Evolutionary conservation across 2,113 vertebrate species (phyloP).

Genomic region (Corythoichthys haematopterus): DNA sequence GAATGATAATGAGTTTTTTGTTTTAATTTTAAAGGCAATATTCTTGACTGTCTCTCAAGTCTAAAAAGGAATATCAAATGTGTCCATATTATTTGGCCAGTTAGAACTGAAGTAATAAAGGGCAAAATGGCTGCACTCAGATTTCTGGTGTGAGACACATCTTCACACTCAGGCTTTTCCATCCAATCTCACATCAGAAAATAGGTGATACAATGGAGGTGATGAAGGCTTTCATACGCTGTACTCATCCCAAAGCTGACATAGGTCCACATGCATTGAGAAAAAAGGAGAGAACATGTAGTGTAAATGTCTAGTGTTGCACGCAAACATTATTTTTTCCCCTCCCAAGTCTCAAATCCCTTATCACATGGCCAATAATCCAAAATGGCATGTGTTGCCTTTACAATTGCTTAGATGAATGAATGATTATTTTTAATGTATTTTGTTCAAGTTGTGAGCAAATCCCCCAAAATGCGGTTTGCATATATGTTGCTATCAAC

Average conservation of each 20-base stretch:
- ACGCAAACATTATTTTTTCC: not conserved
- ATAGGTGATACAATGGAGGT: slow-evolving; percentile 1
- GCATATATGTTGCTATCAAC: not conserved
- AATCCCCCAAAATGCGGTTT: not conserved
- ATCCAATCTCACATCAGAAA: not conserved
- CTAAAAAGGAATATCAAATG: not conserved
- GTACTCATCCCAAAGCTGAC: not conserved
- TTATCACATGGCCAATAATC: not conserved
- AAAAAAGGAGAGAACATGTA: not conserved
- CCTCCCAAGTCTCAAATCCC: not conserved
- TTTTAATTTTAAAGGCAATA: too few species aligned
- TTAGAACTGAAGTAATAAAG: not conserved
- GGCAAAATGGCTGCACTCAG: not conserved
- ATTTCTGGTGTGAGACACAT: not conserved
- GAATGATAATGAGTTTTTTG: too few species aligned
- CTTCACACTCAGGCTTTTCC: not conserved
- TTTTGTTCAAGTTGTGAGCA: not conserved
- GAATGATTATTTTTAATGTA: too few species aligned
- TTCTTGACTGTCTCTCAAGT: not conserved
- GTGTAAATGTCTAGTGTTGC: not conserved
- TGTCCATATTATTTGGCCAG: not conserved
- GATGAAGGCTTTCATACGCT: not conserved
- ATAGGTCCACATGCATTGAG: slow-evolving; percentile 1
- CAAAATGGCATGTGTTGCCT: not conserved
- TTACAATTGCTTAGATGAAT: not conserved